Conservation (phyloP, 2,113 vertebrate genomes). For the Manacus vitellinus region DNA sequence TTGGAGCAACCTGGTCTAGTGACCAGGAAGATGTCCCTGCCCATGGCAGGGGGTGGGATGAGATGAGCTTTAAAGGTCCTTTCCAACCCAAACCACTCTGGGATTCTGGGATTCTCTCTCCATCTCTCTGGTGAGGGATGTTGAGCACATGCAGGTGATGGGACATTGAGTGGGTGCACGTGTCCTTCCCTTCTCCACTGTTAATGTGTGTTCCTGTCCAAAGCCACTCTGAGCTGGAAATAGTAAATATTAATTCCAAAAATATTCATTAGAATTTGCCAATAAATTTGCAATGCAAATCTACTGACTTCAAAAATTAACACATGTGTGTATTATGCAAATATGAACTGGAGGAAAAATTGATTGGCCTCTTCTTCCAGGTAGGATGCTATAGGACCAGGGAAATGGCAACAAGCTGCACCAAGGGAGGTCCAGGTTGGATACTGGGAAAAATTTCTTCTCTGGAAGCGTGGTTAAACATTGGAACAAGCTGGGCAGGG, state of each 20-base stretch:
- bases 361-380: neutral
- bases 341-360: neutral
- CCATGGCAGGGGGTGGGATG: neutral
- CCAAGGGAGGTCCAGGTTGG: neutral
- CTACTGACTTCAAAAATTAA: neutral
- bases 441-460: neutral
- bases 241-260: neutral
- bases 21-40: neutral
- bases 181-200: neutral
- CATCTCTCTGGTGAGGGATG: neutral
- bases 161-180: fast-evolving
- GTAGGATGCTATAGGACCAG: neutral
- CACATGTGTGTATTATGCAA: neutral
- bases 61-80: neutral
- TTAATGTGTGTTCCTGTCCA: neutral
- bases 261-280: neutral
- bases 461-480: neutral
- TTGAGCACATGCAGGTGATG: neutral
- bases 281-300: neutral
- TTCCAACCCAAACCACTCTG: neutral
- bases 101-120: neutral
- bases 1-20: neutral
- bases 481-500: neutral
- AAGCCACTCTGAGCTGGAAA: neutral
- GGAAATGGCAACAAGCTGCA: fast-evolving